phyloP scores from a whole-genome alignment of 2,888 invertebrate genomes.

The Lithophane leautieri region DNA sequence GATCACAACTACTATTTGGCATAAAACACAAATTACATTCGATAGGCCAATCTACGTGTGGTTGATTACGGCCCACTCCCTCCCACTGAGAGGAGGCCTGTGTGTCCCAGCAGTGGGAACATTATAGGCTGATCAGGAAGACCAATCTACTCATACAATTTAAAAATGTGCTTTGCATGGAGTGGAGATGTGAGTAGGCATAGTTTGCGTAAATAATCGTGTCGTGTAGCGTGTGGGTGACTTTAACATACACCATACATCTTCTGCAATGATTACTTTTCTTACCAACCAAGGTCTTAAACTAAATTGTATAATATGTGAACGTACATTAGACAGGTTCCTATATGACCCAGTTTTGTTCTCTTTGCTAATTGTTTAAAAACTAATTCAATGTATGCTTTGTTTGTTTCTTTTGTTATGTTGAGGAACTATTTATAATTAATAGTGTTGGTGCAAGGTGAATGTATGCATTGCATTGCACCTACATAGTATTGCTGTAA shows the following conservation, averaged over 20 bases:
- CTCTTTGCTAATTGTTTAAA: constrained; percentile 44
- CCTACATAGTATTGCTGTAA: not conserved
- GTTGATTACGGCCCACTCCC: no score
- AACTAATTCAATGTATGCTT: constrained; percentile 24
- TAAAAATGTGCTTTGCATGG: not conserved
- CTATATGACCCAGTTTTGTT: constrained; percentile 63
- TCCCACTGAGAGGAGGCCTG: no score
- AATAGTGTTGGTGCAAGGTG: constrained; percentile 9
- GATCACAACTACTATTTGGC: not conserved
- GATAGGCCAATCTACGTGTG: no score
- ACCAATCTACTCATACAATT: not conserved
- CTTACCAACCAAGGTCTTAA: constrained; percentile 64
- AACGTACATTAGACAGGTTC: constrained; percentile 27
- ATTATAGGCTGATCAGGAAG: no score
- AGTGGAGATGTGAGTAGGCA: no score
- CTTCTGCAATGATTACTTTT: constrained; percentile 67
- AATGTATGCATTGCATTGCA: not conserved
- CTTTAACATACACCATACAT: constrained; percentile 57
- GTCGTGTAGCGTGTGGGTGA: not conserved
- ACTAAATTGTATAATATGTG: constrained; percentile 51
- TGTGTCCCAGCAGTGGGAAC: no score
- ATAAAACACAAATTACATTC: not conserved
- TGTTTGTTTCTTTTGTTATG: constrained; percentile 22
- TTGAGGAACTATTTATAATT: constrained; percentile 25
- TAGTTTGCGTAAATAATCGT: constrained; percentile 2